These are phyloP conservation scores for Heliothis subflexa DNA, from an alignment of 1,140 invertebrate species.

Conservation along the genomic window DNA sequence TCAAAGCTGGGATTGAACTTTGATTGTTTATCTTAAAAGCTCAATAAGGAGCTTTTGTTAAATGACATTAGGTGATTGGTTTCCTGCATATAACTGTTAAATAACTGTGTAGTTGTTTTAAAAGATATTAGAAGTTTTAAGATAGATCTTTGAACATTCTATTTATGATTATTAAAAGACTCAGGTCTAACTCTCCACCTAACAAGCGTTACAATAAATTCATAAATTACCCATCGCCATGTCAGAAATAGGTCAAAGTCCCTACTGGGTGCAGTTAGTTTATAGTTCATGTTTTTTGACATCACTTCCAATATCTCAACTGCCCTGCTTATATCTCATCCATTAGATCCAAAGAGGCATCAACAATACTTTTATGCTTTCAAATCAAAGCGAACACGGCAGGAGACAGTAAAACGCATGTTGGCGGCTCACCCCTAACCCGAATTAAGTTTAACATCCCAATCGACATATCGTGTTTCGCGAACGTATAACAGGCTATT, in stretches of 20 bases:
- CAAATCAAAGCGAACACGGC: slow-evolving; percentile 74
- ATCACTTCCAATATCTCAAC: background rate
- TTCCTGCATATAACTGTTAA: too few relatives aligned
- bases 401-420: slow-evolving; percentile 76
- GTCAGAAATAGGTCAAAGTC: too few relatives aligned
- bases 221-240: too few relatives aligned
- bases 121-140: too few relatives aligned
- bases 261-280: background rate
- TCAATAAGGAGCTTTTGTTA: background rate
- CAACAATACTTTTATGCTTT: slow-evolving; percentile 52
- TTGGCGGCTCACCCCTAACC: slow-evolving; percentile 68
- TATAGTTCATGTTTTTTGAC: background rate
- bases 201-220: too few relatives aligned
- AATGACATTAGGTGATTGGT: too few relatives aligned
- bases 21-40: slow-evolving; percentile 19
- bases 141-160: too few relatives aligned
- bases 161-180: too few relatives aligned
- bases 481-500: slow-evolving; percentile 73
- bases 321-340: slow-evolving; percentile 9
- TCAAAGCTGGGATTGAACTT: slow-evolving; percentile 47
- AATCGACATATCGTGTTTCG: slow-evolving; percentile 80
- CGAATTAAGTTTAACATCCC: slow-evolving; percentile 83
- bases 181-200: too few relatives aligned
- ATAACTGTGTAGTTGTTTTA: too few relatives aligned
- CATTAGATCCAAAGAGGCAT: slow-evolving; percentile 29